Evolutionary conservation across 2,888 invertebrate species (phyloP), one percentile per base, ranked within the genome.

Genomic region (Folsomia candida): DNA sequence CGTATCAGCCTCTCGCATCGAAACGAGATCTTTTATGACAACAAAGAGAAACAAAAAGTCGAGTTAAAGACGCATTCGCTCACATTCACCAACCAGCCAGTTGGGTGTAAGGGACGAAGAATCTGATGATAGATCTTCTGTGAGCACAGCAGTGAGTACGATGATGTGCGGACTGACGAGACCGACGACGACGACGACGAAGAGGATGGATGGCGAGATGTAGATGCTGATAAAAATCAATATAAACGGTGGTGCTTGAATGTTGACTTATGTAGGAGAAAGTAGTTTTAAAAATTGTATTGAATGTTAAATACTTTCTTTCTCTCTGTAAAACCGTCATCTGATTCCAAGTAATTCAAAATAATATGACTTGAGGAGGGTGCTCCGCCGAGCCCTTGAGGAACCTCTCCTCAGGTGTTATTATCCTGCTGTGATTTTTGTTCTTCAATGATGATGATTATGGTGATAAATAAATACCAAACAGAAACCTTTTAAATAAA

Each of bases 311-410:
- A 28, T 28, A 26, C 14, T 18, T 62, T 62, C 18, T 47, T 20
- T 57, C 9, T 57, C 4, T 62, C 25, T 62, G 65, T 68, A 62
- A 68, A 62, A 59, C 60, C 64, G 64, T 69, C 58, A 69, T 65
- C 65, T 47, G 65, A 69, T 70, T 69, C 58, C 60, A 29, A 18
- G 26, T 26, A 25, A n/a, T n/a, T n/a, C 9, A 58, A 58, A 18
- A 62, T 29, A 29, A 62, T 29, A 62, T 29, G 24, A 65, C 66
- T 59, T 69, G 65, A 61, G 69, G 60, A 69, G 58, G 69, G 57
- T 37, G 29, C 64, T 65, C 51, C 65, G 64, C 65, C 65, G 69
- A 69, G 69, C 69, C 69, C 69, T 59, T 9, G 59, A 62, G 47
- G 63, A 64, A 26, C 63, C 63, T 25, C 47, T 64, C 63, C 63